These are phyloP conservation scores for Ceratotherium simum DNA, from an alignment of 2,113 vertebrate genomes.

Conservation along the genomic window DNA sequence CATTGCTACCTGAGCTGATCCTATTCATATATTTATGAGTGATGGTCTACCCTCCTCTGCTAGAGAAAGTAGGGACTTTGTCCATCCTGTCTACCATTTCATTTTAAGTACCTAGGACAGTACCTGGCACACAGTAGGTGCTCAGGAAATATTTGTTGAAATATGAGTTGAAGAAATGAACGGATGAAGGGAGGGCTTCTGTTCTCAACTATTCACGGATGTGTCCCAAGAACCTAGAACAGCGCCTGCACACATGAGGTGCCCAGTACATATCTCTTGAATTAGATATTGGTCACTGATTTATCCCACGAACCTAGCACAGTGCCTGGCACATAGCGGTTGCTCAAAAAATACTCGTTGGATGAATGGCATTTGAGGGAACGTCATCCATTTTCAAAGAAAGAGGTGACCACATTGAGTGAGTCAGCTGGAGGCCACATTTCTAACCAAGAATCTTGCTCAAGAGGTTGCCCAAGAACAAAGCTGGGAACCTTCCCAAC, in stretches of 20 bases:
- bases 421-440: background rate
- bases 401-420: background rate
- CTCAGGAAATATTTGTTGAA: background rate
- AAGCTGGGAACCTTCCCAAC: background rate
- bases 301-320: background rate
- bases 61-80: background rate
- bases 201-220: background rate
- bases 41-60: background rate
- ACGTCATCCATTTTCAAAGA: background rate
- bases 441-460: background rate
- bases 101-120: background rate
- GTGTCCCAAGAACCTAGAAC: background rate
- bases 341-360: accelerated
- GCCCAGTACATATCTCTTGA: background rate
- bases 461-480: background rate
- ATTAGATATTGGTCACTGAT: background rate
- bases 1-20: background rate
- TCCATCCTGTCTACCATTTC: background rate
- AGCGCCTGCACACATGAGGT: background rate
- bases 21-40: background rate
- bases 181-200: background rate
- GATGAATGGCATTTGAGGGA: background rate
- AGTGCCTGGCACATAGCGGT: background rate
- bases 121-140: background rate
- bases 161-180: background rate